Conservation (phyloP, 2,797 vertebrate species). For the Tokudaia muenninki region DNA sequence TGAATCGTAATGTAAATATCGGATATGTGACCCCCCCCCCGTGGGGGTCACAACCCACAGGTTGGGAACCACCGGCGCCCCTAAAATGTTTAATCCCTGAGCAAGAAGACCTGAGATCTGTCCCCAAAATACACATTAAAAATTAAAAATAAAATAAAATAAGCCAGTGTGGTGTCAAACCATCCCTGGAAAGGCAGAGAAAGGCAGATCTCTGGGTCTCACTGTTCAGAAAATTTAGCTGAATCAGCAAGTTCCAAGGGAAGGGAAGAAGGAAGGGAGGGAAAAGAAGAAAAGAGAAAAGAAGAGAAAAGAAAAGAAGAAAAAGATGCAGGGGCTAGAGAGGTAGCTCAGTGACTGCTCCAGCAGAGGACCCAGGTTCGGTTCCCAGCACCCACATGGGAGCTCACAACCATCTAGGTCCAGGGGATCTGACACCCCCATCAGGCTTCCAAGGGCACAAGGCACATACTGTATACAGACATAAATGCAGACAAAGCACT, state of each 20-base stretch:
- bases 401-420: neutral
- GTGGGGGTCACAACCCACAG: neutral
- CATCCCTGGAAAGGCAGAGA: neutral
- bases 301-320: too few relatives aligned
- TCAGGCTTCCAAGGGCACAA: neutral
- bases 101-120: neutral
- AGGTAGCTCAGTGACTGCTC: neutral
- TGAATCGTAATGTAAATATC: neutral
- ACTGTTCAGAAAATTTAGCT: neutral
- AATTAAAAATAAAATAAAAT: too few relatives aligned
- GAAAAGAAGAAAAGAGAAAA: too few relatives aligned
- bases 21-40: neutral
- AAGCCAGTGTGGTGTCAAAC: neutral
- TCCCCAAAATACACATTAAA: neutral
- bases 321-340: neutral
- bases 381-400: neutral
- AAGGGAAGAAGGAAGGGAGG: too few relatives aligned
- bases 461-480: neutral
- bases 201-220: neutral
- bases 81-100: neutral
- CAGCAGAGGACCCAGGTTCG: neutral
- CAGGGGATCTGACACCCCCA: neutral
- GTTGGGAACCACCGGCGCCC: neutral
- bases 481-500: neutral
- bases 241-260: neutral